A percentile compares a stretch with the other conserved stretches of the same genome.
These are phyloP conservation scores for Loxodonta africana DNA, from an alignment of 2,113 vertebrate species.

Conservation along the genomic window DNA sequence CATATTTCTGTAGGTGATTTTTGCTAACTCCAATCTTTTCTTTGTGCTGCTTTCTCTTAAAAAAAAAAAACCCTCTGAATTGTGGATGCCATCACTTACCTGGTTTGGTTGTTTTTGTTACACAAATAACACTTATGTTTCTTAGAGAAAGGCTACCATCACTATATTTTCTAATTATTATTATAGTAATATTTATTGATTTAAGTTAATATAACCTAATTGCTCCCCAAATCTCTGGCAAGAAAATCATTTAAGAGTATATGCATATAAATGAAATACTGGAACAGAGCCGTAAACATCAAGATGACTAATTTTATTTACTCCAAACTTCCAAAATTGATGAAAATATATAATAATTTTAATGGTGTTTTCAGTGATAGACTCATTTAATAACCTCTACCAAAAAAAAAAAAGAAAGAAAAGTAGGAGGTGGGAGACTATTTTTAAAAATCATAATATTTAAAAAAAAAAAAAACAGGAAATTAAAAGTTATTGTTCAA, in stretches of 20 bases:
- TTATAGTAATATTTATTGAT: constrained; percentile 8
- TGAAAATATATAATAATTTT: background rate
- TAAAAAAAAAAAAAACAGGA: background rate
- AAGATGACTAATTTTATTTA: background rate
- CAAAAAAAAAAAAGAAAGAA: background rate
- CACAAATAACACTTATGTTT: background rate
- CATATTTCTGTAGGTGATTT: background rate
- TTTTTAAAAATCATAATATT: background rate
- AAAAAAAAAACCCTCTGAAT: background rate
- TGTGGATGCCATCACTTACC: background rate
- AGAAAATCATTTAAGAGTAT: background rate
- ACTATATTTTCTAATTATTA: background rate
- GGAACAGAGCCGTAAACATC: background rate
- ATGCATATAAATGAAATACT: background rate
- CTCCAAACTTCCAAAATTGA: constrained; percentile 13
- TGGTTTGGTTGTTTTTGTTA: background rate
- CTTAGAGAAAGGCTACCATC: background rate
- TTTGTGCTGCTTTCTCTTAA: background rate
- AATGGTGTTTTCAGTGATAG: background rate
- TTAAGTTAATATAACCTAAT: background rate
- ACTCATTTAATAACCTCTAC: background rate
- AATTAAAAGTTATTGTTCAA: background rate
- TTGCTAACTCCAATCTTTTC: background rate
- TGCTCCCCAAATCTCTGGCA: background rate
- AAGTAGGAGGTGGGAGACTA: background rate